Conservation (phyloP, 2,113 vertebrate species). For the Pardalotus punctatus region DNA sequence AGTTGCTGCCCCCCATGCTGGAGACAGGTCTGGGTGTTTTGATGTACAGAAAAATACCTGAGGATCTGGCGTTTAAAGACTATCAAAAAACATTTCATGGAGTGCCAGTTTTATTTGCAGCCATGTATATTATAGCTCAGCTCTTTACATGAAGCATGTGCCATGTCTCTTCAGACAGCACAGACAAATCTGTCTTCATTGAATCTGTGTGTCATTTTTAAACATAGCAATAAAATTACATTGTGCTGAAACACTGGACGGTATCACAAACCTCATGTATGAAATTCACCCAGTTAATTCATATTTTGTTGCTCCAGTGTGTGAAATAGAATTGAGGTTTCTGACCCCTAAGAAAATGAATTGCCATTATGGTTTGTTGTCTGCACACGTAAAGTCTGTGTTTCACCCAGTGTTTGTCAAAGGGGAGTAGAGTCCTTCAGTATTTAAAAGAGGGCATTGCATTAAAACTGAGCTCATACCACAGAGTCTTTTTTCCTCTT, state of each 20-base stretch:
- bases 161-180: background rate
- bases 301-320: background rate
- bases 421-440: background rate
- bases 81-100: background rate
- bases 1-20: background rate
- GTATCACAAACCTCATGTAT: background rate
- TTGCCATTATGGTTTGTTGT: background rate
- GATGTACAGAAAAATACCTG: slow-evolving; percentile 10
- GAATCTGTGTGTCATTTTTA: background rate
- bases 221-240: background rate
- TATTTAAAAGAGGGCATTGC: background rate
- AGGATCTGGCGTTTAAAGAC: background rate
- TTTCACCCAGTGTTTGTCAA: background rate
- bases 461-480: background rate
- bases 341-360: background rate
- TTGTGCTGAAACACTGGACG: background rate
- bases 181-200: background rate
- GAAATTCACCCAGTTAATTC: background rate
- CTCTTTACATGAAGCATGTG: background rate
- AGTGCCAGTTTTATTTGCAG: background rate
- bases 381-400: background rate
- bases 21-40: slow-evolving; percentile 3
- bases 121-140: background rate
- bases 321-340: background rate
- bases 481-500: background rate